Conservation (phyloP, 2,888 invertebrate genomes). For the Eupithecia insigniata region DNA sequence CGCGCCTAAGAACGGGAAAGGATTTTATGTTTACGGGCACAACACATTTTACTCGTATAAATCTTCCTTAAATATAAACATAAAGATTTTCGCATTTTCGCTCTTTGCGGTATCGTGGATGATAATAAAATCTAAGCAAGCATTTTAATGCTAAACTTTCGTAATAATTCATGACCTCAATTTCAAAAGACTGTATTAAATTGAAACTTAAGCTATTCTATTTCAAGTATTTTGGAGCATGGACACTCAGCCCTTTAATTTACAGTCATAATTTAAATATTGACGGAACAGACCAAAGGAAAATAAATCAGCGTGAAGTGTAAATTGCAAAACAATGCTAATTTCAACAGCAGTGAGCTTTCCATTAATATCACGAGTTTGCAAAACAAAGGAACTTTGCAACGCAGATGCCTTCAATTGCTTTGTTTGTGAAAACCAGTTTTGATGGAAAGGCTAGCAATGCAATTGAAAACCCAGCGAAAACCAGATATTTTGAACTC, state of each 20-base stretch:
- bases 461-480: background rate
- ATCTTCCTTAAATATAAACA: conserved; percentile 5
- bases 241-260: background rate
- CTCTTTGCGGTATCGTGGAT: background rate
- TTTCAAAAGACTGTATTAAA: background rate
- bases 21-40: conserved; percentile 7
- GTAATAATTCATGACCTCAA: background rate
- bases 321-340: conserved; percentile 36
- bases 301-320: conserved; percentile 28
- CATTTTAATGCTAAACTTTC: background rate
- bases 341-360: conserved; percentile 26
- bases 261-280: conserved; percentile 14
- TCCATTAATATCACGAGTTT: conserved; percentile 23
- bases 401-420: conserved; percentile 40
- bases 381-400: conserved; percentile 32
- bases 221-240: background rate
- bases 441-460: conserved; percentile 30
- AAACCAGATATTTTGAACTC: background rate
- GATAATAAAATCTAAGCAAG: conserved; percentile 1
- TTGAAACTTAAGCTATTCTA: background rate
- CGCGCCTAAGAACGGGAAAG: background rate
- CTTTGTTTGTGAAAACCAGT: conserved; percentile 44
- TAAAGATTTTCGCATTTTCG: background rate
- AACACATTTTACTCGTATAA: conserved; percentile 10
- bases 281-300: conserved; percentile 27